phyloP scores from a whole-genome alignment of 2,113 vertebrate genomes.

The Rissa tridactyla region DNA sequence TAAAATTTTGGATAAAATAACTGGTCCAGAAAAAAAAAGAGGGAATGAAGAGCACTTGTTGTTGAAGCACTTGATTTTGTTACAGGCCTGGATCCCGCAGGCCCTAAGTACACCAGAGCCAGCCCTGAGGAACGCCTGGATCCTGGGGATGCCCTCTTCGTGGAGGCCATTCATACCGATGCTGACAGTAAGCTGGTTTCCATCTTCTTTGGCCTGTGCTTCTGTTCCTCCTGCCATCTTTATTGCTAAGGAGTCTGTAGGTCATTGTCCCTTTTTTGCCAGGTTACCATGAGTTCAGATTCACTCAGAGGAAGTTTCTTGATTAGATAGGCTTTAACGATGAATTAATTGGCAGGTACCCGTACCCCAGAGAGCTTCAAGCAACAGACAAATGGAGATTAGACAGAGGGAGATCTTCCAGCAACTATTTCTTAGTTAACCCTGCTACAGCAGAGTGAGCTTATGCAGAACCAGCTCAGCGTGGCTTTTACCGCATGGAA shows the following conservation, averaged over 20 bases:
- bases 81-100: constrained; percentile 90
- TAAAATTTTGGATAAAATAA: neutral
- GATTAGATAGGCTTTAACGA: neutral
- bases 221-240: neutral
- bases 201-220: neutral
- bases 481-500: neutral
- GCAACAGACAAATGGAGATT: neutral
- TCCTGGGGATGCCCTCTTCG: constrained; percentile 88
- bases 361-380: neutral
- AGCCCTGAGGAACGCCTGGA: constrained; percentile 86
- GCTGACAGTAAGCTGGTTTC: constrained; percentile 84
- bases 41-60: neutral
- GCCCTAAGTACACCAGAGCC: constrained; percentile 87
- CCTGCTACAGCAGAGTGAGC: neutral
- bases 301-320: neutral
- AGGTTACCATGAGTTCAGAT: neutral
- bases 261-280: neutral
- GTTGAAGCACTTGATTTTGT: neutral
- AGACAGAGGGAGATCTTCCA: neutral
- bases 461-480: neutral
- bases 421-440: neutral
- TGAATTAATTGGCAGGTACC: neutral
- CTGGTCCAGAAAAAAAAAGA: neutral
- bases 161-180: constrained; percentile 95
- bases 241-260: neutral